Percentiles rank a stretch among this genome's conserved stretches.
phyloP scores from a whole-genome alignment of 2,113 vertebrate species.

The Siniperca chuatsi region DNA sequence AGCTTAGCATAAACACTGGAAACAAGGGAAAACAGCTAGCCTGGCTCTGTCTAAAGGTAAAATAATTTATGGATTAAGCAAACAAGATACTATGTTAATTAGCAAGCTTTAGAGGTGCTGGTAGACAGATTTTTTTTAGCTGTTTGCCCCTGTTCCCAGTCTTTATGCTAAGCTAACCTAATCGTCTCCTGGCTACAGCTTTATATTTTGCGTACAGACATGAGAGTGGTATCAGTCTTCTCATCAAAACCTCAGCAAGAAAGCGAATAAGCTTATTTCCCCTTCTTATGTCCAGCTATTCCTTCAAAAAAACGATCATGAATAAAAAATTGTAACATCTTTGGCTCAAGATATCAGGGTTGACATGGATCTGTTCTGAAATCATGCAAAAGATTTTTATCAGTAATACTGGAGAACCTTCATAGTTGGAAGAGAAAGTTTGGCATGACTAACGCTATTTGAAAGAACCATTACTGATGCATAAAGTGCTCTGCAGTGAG shows the following conservation, averaged over 20 bases:
- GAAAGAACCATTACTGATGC: slow-evolving; percentile 1
- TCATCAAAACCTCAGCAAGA: not conserved
- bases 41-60: too few species aligned
- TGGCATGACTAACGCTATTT: slow-evolving; percentile 23
- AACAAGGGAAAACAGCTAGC: not conserved
- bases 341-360: not conserved
- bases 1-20: too few species aligned
- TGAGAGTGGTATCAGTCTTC: not conserved
- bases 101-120: not conserved
- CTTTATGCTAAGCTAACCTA: not conserved
- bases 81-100: not conserved
- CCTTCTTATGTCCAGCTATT: not conserved
- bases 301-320: too few species aligned
- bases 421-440: not conserved
- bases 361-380: slow-evolving; percentile 18
- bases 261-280: not conserved
- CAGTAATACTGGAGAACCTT: not conserved
- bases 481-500: slow-evolving; percentile 1
- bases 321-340: not conserved
- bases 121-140: not conserved
- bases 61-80: too few species aligned
- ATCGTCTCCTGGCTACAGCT: not conserved
- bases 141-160: not conserved
- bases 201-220: not conserved
- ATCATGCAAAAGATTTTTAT: slow-evolving; percentile 13